Evolutionary conservation across 1,140 invertebrate genomes (phyloP).

Genomic region (Neodiprion pinetum): DNA sequence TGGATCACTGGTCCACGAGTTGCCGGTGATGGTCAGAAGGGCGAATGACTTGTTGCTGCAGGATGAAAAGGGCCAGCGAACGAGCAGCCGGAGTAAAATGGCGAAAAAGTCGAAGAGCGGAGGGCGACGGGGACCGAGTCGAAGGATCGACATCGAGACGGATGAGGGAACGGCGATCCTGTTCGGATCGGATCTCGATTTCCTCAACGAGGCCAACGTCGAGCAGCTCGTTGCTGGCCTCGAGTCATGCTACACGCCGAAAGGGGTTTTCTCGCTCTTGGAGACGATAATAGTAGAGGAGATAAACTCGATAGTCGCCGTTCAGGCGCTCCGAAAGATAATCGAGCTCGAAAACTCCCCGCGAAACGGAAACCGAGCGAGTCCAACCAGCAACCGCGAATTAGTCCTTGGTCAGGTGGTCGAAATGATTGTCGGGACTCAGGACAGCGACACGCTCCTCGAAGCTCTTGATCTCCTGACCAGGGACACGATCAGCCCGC

Average conservation of each 20-base stretch:
- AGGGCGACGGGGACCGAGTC: not conserved
- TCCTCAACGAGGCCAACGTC: constrained; percentile 48
- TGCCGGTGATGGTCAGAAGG: constrained; percentile 72
- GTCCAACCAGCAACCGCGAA: constrained; percentile 34
- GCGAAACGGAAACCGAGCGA: constrained; percentile 24
- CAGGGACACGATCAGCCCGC: constrained; percentile 49
- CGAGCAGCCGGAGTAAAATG: constrained; percentile 11
- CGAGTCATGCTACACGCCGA: constrained; percentile 41
- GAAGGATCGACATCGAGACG: constrained; percentile 40
- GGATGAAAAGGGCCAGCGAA: not conserved
- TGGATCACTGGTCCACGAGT: constrained; percentile 71
- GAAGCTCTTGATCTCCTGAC: constrained; percentile 54
- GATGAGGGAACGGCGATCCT: constrained; percentile 45
- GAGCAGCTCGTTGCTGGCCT: constrained; percentile 52
- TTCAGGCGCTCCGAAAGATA: constrained; percentile 62
- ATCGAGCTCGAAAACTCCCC: constrained; percentile 63
- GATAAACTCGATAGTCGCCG: constrained; percentile 61
- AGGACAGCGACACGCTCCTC: constrained; percentile 57
- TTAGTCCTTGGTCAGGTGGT: constrained; percentile 59
- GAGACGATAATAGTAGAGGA: constrained; percentile 60
- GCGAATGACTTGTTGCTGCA: constrained; percentile 39
- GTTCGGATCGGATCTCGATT: constrained; percentile 41
- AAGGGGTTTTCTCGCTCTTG: constrained; percentile 48
- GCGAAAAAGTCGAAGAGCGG: constrained; percentile 18
- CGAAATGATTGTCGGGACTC: constrained; percentile 53